Conservation (phyloP, 1,140 invertebrate species). For the Penaeus chinensis region DNA sequence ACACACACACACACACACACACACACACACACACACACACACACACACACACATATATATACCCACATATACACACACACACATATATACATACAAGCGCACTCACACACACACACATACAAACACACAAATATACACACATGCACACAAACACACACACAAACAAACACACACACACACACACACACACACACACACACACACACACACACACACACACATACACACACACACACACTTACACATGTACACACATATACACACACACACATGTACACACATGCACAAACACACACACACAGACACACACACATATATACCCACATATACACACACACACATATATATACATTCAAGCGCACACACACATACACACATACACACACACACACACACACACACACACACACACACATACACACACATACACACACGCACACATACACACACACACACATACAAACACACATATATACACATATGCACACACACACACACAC, state of each 20-base stretch:
- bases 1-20: slow-evolving; percentile 13
- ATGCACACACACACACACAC: neutral
- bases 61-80: neutral
- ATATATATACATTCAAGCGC: neutral
- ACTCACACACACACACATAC: neutral
- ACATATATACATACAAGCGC: neutral
- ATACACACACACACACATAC: no score
- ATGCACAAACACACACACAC: neutral
- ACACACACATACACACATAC: no score
- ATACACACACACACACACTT: slow-evolving; percentile 1
- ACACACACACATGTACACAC: neutral
- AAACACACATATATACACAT: neutral
- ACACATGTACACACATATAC: neutral
- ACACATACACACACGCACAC: no score
- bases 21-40: neutral
- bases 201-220: neutral
- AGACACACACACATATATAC: neutral
- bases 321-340: no score
- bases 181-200: no score
- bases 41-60: neutral
- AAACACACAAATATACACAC: no score
- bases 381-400: no score
- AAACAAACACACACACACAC: no score
- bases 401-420: no score
- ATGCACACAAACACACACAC: no score